A percentile compares a stretch with the other conserved stretches of the same genome.
phyloP scores from a whole-genome alignment of 2,113 vertebrate genomes.

The Cynoglossus semilaevis region DNA sequence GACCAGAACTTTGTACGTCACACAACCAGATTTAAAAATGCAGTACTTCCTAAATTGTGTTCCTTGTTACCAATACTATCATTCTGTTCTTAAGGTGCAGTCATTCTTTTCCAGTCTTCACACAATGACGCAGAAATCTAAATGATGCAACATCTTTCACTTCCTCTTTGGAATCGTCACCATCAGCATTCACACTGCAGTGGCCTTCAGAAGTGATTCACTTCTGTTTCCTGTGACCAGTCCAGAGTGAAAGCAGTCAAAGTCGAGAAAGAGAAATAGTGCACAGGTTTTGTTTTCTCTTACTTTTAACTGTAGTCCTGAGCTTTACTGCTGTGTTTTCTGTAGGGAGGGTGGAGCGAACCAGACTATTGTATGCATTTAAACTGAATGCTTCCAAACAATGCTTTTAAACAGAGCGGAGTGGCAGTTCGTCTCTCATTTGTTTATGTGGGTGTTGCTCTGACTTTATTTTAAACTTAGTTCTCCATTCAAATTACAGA shows the following conservation, averaged over 20 bases:
- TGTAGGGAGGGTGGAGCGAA: slow-evolving; percentile 30
- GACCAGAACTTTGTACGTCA: too few relatives aligned
- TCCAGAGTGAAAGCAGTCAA: slow-evolving; percentile 5
- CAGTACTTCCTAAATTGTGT: not conserved
- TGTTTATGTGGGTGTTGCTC: slow-evolving; percentile 53
- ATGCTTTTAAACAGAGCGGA: slow-evolving; percentile 46
- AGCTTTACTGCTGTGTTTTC: slow-evolving; percentile 43
- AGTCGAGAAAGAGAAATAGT: slow-evolving; percentile 27
- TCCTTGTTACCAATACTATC: not conserved
- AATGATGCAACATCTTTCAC: slow-evolving; percentile 2
- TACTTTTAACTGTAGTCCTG: not conserved
- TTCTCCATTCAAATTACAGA: slow-evolving; percentile 36
- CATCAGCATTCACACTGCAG: slow-evolving; percentile 4
- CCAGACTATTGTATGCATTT: slow-evolving; percentile 45
- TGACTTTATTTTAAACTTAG: slow-evolving; percentile 53
- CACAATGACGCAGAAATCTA: not conserved
- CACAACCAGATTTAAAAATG: too few relatives aligned
- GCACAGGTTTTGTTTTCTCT: slow-evolving; percentile 5
- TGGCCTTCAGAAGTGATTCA: slow-evolving; percentile 11
- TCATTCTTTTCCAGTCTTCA: not conserved
- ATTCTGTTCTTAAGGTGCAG: not conserved
- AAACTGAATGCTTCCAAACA: slow-evolving; percentile 52
- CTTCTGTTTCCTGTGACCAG: slow-evolving; percentile 13
- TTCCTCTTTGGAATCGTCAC: slow-evolving; percentile 1
- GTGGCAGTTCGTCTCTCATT: slow-evolving; percentile 41